Conservation (phyloP, 2,888 invertebrate genomes). For the Lucinisca nassula region DNA sequence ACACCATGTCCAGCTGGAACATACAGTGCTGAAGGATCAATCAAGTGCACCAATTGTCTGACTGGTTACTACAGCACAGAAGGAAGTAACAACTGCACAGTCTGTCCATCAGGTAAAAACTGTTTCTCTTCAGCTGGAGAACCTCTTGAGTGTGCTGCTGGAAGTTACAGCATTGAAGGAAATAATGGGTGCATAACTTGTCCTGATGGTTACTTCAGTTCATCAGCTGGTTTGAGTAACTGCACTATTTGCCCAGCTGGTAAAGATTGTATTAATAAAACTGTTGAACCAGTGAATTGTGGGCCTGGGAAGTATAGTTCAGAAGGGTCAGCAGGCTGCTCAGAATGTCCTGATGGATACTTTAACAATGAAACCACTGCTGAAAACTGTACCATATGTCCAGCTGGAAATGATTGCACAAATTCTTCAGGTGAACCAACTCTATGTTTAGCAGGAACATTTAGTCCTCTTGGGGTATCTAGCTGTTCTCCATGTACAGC, state of each 20-base stretch:
- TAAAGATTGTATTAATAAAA: constrained; percentile 19
- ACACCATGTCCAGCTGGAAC: constrained; percentile 32
- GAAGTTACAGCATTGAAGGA: constrained; percentile 65
- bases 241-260: constrained; percentile 46
- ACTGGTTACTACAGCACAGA: constrained; percentile 69
- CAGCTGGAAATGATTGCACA: constrained; percentile 38
- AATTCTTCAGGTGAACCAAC: constrained; percentile 11
- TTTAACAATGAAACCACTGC: constrained; percentile 64
- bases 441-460: constrained; percentile 58
- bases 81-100: not conserved
- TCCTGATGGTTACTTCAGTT: constrained; percentile 40
- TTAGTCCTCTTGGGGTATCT: constrained; percentile 56
- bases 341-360: constrained; percentile 73
- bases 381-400: constrained; percentile 70
- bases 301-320: constrained; percentile 62
- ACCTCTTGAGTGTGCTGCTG: constrained; percentile 43
- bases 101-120: constrained; percentile 28
- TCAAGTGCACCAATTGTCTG: constrained; percentile 62
- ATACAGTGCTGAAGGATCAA: constrained; percentile 33
- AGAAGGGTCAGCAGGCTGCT: constrained; percentile 27
- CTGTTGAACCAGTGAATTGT: constrained; percentile 19
- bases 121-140: constrained; percentile 36
- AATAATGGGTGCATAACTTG: constrained; percentile 9
- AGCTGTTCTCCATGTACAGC: constrained; percentile 39
- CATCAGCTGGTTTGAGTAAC: constrained; percentile 1